Conservation (phyloP, 2,797 vertebrate genomes). For the Sebastes flavidus region DNA sequence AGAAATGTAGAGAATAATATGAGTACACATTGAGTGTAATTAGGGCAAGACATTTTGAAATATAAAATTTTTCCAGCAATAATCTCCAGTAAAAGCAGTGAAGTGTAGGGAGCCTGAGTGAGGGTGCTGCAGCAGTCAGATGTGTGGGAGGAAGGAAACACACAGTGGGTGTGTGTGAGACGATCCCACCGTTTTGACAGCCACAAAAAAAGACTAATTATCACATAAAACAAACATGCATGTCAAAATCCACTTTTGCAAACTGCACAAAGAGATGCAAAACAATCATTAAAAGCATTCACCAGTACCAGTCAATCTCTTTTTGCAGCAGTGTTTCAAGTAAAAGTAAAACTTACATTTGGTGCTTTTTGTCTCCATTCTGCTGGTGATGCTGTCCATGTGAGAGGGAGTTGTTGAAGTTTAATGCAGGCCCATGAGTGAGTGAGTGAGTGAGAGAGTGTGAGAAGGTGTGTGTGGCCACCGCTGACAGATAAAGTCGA, state of each 20-base stretch:
- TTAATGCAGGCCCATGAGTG: slow-evolving; percentile 43
- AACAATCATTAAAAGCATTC: neutral
- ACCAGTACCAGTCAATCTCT: rapidly evolving
- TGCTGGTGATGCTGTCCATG: slow-evolving; percentile 41
- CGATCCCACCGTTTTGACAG: neutral
- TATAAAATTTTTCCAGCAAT: neutral
- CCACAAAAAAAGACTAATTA: neutral
- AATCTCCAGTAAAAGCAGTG: neutral
- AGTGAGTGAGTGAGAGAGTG: neutral
- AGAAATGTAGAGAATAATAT: neutral
- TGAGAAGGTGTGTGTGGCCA: slow-evolving; percentile 1
- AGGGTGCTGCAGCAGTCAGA: neutral
- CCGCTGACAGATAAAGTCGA: slow-evolving; percentile 36
- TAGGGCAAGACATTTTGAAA: neutral
- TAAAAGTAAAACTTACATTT: slow-evolving; percentile 73
- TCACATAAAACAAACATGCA: neutral
- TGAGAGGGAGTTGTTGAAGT: neutral
- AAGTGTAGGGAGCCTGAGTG: neutral
- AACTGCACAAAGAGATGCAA: neutral
- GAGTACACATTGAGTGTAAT: neutral
- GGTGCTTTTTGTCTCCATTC: slow-evolving; percentile 68
- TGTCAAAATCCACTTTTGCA: neutral
- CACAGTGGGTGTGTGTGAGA: neutral
- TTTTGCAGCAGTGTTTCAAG: neutral
- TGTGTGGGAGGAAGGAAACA: neutral